Evolutionary conservation across 2,888 invertebrate genomes (phyloP).

Genomic region (Drepanosiphum platanoidis): DNA sequence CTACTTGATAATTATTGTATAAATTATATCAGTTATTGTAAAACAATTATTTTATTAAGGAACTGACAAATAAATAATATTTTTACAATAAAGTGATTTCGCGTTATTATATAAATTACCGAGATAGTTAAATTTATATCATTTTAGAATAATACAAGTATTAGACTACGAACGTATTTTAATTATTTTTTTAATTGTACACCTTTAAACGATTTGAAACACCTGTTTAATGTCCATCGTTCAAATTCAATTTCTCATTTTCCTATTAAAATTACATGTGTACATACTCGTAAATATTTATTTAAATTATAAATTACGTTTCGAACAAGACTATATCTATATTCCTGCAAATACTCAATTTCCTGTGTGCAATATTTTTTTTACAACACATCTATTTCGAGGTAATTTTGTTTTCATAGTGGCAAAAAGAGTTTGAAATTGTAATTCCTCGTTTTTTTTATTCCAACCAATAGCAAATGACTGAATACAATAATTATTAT

Average conservation of each 20-base stretch:
- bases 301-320: neutral
- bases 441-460: conserved; percentile 32
- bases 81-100: neutral
- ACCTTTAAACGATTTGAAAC: neutral
- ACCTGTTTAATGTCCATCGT: too few relatives aligned
- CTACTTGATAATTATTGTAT: too few relatives aligned
- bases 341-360: neutral
- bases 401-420: conserved; percentile 1
- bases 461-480: neutral
- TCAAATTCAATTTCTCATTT: neutral
- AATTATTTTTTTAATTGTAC: neutral
- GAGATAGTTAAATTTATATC: too few relatives aligned
- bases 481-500: conserved; percentile 31
- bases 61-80: too few relatives aligned
- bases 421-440: conserved; percentile 7
- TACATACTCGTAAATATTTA: neutral
- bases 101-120: neutral
- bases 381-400: neutral
- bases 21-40: too few relatives aligned
- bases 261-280: neutral
- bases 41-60: too few relatives aligned
- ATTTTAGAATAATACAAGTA: too few relatives aligned
- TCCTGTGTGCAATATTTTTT: neutral
- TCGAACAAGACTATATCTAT: neutral
- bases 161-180: too few relatives aligned